Percentiles rank a stretch among this genome's conserved stretches.
Conservation (phyloP, 2,888 invertebrate species). For the Drosophila yooni region DNA sequence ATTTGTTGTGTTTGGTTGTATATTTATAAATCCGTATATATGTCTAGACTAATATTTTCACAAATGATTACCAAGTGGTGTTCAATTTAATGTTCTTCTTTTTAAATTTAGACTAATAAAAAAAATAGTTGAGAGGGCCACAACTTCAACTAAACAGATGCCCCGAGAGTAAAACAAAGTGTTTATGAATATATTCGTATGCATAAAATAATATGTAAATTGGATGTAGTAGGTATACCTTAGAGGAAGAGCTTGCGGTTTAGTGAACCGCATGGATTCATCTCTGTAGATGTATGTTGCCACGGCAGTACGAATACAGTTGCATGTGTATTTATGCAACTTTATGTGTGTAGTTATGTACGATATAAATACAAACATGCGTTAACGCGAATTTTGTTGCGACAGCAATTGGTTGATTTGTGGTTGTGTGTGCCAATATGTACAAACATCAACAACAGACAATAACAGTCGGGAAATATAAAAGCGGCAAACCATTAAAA, state of each 20-base stretch:
- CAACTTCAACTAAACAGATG: not conserved
- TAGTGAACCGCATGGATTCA: slow-evolving; percentile 26
- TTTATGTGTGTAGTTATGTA: not conserved
- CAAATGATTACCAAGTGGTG: slow-evolving; percentile 11
- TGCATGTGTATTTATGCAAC: not conserved
- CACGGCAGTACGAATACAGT: slow-evolving; percentile 3
- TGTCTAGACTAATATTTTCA: slow-evolving; percentile 22
- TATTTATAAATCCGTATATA: slow-evolving; percentile 35
- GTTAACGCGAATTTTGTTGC: slow-evolving; percentile 33
- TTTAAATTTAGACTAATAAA: not conserved
- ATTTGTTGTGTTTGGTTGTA: slow-evolving; percentile 33
- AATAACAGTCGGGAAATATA: slow-evolving; percentile 23
- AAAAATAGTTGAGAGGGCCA: too few relatives aligned
- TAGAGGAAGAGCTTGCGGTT: slow-evolving; percentile 21
- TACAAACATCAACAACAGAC: slow-evolving; percentile 17
- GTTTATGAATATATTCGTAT: not conserved
- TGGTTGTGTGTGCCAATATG: slow-evolving; percentile 18
- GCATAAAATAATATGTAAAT: slow-evolving; percentile 24
- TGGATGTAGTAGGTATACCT: slow-evolving; percentile 24
- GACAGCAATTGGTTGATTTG: slow-evolving; percentile 15
- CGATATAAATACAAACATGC: slow-evolving; percentile 11
- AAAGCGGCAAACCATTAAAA: slow-evolving; percentile 56
- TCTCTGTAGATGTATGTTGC: slow-evolving; percentile 2
- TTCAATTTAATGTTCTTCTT: slow-evolving; percentile 6
- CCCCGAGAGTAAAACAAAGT: slow-evolving; percentile 1